Percentiles rank a stretch among this genome's conserved stretches.
These are phyloP conservation scores for Drosophila acutilabella DNA, from an alignment of 2,888 invertebrate genomes.

Conservation along the genomic window DNA sequence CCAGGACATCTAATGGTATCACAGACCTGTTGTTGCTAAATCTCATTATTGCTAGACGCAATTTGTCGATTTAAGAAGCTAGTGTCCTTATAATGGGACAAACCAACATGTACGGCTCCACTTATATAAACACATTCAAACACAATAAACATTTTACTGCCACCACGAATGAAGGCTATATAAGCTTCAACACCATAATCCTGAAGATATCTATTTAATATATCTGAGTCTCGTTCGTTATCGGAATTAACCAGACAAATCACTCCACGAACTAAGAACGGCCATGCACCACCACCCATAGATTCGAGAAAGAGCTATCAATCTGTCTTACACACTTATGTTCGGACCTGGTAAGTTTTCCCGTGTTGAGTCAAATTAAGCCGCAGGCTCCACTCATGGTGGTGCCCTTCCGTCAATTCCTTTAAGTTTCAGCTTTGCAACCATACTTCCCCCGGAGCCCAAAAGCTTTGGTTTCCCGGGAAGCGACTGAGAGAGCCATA, in stretches of 20 bases:
- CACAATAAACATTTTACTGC: slow-evolving; percentile 47
- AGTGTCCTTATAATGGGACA: slow-evolving; percentile 29
- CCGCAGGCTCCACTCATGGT: too few relatives aligned
- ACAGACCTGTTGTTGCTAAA: too few relatives aligned
- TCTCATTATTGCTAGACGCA: slow-evolving; percentile 33
- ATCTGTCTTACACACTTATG: too few relatives aligned
- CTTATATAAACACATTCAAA: slow-evolving; percentile 59
- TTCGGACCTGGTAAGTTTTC: too few relatives aligned
- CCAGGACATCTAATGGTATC: too few relatives aligned
- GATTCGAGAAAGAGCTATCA: too few relatives aligned
- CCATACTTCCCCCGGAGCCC: too few relatives aligned
- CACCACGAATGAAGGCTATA: slow-evolving; percentile 50
- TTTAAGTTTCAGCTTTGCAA: too few relatives aligned
- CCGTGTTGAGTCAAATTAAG: too few relatives aligned
- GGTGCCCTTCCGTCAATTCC: too few relatives aligned
- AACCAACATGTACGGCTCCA: slow-evolving; percentile 53
- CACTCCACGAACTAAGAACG: slow-evolving; percentile 3
- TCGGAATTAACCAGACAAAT: slow-evolving; percentile 87
- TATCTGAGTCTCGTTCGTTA: slow-evolving; percentile 89
- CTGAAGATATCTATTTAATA: slow-evolving; percentile 58
- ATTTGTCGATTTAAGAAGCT: too few relatives aligned
- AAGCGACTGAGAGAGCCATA: slow-evolving; percentile 87
- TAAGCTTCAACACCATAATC: slow-evolving; percentile 51
- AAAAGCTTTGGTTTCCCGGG: slow-evolving; percentile 57
- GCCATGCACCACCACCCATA: too few relatives aligned